Evolutionary conservation across 1,140 invertebrate genomes (phyloP), one percentile per base, ranked within the genome.

Genomic region (Platyscapa corneri): DNA sequence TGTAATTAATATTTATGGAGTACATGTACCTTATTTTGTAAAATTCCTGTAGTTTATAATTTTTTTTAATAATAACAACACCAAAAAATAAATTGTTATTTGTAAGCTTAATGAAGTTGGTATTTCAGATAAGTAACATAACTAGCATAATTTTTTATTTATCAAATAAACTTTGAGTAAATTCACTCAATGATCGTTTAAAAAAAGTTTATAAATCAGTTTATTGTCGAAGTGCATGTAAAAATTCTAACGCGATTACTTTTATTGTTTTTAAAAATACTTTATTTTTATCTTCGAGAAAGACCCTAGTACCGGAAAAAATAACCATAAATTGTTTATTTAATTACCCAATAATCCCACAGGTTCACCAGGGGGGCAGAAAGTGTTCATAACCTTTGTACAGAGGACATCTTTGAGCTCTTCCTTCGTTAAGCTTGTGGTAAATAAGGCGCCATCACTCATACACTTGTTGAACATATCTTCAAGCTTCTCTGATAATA

Each of bases 321-420:
- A 56, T 27, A 77, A 79, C 39, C n/a, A 65, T 18, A 46, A 75
- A 75, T 2, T 53, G 3, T 20, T 30, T 7, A 23, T 39, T 74
- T 60, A 32, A 12, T 64, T 82, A 86, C 85, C 85, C 30, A 86
- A 92, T 37, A 99, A 92, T 39, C 99, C 99, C 27, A 99, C 99
- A 20, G 98, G 96, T 93, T 99, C 99, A 5, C 99, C 99, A 3
- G 99, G 97, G 30, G 96, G 95, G 74, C 96, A 97, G 86, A 98
- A 91, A 0, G 96, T 95, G 87, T 95, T 95, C 89, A 98, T 95
- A 53, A 95, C 94, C 93, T 98, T 98, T 23, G 95, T 92, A 87
- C 96, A 95, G 83, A 99, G 94, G 64, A 98, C 93, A 81, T 97
- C 95, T 27, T 94, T 91, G 76, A 97, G 94, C 82, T 95, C 92